A percentile compares a stretch with the other conserved stretches of the same genome.
Evolutionary conservation across 2,113 vertebrate species (phyloP).

Genomic region (Cyrtonyx montezumae): DNA sequence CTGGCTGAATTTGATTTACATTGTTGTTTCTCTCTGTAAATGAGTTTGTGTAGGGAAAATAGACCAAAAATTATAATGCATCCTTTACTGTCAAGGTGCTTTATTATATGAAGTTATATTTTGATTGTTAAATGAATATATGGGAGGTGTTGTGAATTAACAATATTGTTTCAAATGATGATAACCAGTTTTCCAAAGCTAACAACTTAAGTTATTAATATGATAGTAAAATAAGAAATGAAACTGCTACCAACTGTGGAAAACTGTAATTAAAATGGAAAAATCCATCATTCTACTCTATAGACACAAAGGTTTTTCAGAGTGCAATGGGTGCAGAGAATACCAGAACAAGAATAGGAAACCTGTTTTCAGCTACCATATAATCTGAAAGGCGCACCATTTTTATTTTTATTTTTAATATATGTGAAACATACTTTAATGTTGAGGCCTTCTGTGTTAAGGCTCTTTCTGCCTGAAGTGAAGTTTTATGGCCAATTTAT

Average conservation of each 20-base stretch:
- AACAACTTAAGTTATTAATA: slow-evolving; percentile 38
- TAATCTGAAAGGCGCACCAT: slow-evolving; percentile 49
- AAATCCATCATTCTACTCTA: slow-evolving; percentile 52
- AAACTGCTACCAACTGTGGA: slow-evolving; percentile 50
- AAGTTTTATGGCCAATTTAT: slow-evolving; percentile 71
- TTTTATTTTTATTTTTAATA: slow-evolving; percentile 54
- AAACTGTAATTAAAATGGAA: slow-evolving; percentile 67
- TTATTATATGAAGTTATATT: neutral
- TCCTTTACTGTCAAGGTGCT: slow-evolving; percentile 2
- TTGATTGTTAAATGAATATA: slow-evolving; percentile 15
- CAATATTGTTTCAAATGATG: slow-evolving; percentile 39
- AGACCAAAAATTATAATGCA: slow-evolving; percentile 20
- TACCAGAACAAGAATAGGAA: slow-evolving; percentile 60
- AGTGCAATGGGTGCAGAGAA: slow-evolving; percentile 39
- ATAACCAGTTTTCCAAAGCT: slow-evolving; percentile 53
- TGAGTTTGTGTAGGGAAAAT: slow-evolving; percentile 19
- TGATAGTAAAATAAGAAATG: slow-evolving; percentile 40
- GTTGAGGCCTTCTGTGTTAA: slow-evolving; percentile 55
- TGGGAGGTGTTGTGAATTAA: slow-evolving; percentile 15
- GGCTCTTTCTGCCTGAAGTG: slow-evolving; percentile 64
- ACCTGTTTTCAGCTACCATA: slow-evolving; percentile 62
- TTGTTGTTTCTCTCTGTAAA: neutral
- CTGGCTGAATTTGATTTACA: neutral
- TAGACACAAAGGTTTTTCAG: slow-evolving; percentile 64
- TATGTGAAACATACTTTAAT: slow-evolving; percentile 66